Percentiles rank a stretch among this genome's conserved stretches.
Conservation (phyloP, 2,888 invertebrate species). For the Malthinus flaveolus region DNA sequence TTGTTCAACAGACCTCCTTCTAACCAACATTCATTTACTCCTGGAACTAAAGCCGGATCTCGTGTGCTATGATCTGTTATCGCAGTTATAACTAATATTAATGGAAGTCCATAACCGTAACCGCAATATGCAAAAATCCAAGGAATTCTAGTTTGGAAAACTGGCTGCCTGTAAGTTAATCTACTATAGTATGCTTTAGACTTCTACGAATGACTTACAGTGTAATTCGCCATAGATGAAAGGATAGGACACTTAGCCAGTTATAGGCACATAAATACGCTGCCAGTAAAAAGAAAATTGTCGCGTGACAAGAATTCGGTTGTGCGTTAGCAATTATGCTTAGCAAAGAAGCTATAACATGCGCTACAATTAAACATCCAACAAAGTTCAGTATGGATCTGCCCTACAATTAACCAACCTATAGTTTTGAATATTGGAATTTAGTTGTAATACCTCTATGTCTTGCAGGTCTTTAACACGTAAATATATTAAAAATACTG, state of each 20-base stretch:
- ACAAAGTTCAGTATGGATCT: slow-evolving; percentile 66
- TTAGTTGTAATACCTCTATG: slow-evolving; percentile 33
- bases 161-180: slow-evolving; percentile 41
- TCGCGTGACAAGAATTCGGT: slow-evolving; percentile 55
- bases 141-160: slow-evolving; percentile 56
- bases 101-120: slow-evolving; percentile 64
- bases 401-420: slow-evolving; percentile 58
- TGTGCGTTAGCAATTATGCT: slow-evolving; percentile 56
- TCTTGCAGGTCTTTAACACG: slow-evolving; percentile 62
- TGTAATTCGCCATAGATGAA: slow-evolving; percentile 67
- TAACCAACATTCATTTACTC: slow-evolving; percentile 66
- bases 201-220: slow-evolving; percentile 58
- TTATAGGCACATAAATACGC: slow-evolving; percentile 71
- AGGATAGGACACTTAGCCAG: slow-evolving; percentile 70
- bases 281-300: slow-evolving; percentile 49
- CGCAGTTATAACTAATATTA: slow-evolving; percentile 57
- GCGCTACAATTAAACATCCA: slow-evolving; percentile 62
- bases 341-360: slow-evolving; percentile 60
- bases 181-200: not conserved
- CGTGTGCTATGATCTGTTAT: slow-evolving; percentile 60
- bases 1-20: slow-evolving; percentile 49
- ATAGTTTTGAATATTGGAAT: not conserved
- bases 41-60: slow-evolving; percentile 60
- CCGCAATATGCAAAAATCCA: slow-evolving; percentile 59
- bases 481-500: slow-evolving; percentile 60